Percentiles rank a stretch among this genome's conserved stretches.
phyloP scores from a whole-genome alignment of 2,888 invertebrate species.

The Tubulanus polymorphus region DNA sequence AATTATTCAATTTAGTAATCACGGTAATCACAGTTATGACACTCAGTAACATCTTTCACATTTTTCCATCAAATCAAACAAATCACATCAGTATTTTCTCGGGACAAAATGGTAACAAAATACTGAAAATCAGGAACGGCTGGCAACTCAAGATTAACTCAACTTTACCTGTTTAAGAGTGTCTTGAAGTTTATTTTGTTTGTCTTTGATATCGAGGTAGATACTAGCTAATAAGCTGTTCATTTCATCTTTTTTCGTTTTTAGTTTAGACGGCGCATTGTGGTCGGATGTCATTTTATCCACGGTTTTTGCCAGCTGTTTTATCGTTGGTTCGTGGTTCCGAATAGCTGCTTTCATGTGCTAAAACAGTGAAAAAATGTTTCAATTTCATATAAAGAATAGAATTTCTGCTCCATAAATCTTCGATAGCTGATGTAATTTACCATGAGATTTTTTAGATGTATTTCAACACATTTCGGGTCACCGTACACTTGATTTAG shows the following conservation, averaged over 20 bases:
- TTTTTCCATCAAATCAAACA: too few relatives aligned
- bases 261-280: slow-evolving; percentile 26
- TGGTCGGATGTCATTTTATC: slow-evolving; percentile 31
- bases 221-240: slow-evolving; percentile 38
- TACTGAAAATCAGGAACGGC: too few relatives aligned
- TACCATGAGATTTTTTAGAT: slow-evolving; percentile 50
- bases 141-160: too few relatives aligned
- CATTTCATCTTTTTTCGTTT: slow-evolving; percentile 43
- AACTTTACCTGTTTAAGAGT: slow-evolving; percentile 43
- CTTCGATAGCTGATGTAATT: not conserved
- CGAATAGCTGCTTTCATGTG: slow-evolving; percentile 42
- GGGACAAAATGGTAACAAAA: too few relatives aligned
- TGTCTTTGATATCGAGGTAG: slow-evolving; percentile 40
- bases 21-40: too few relatives aligned
- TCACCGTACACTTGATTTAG: slow-evolving; percentile 46
- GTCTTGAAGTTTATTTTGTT: slow-evolving; percentile 48
- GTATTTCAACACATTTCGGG: slow-evolving; percentile 49
- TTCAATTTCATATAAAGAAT: not conserved
- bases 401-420: not conserved
- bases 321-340: slow-evolving; percentile 39
- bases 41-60: too few relatives aligned
- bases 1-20: too few relatives aligned
- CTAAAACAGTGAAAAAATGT: slow-evolving; percentile 24
- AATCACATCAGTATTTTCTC: too few relatives aligned
- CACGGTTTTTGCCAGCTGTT: slow-evolving; percentile 43